phyloP scores from a whole-genome alignment of 2,888 invertebrate species.

The Zootermopsis nevadensis region DNA sequence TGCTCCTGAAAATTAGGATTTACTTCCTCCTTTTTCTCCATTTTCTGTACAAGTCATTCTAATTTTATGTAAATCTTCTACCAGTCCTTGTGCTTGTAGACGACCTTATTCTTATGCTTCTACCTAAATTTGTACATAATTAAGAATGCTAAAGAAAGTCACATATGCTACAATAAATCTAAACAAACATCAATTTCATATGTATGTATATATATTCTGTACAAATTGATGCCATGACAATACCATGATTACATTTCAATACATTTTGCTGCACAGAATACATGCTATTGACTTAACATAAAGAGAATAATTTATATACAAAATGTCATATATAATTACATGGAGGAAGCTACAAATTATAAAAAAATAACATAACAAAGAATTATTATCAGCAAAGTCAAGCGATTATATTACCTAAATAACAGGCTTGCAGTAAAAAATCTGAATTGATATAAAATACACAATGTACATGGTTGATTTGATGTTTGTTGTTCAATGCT shows the following conservation, averaged over 20 bases:
- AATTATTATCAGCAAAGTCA: neutral
- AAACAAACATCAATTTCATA: neutral
- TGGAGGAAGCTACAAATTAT: neutral
- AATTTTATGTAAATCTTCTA: too few relatives aligned
- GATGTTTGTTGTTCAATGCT: neutral
- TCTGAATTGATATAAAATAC: constrained; percentile 8
- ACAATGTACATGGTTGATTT: neutral
- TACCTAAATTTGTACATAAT: too few relatives aligned
- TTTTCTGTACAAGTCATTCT: too few relatives aligned
- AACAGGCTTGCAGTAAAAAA: neutral
- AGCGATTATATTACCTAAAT: neutral
- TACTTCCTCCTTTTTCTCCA: too few relatives aligned
- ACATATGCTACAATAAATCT: neutral
- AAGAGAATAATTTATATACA: constrained; percentile 13
- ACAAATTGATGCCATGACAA: constrained; percentile 10
- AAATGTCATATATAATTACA: neutral
- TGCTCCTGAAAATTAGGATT: too few relatives aligned
- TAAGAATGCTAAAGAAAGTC: too few relatives aligned
- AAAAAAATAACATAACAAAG: neutral
- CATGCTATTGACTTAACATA: constrained; percentile 6
- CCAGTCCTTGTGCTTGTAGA: too few relatives aligned
- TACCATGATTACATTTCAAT: constrained; percentile 6
- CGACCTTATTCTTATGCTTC: too few relatives aligned
- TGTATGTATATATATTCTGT: neutral
- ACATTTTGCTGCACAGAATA: neutral